A percentile compares a stretch with the other conserved stretches of the same genome.
phyloP scores from a whole-genome alignment of 2,888 invertebrate species.

The Nesidiocoris tenuis region DNA sequence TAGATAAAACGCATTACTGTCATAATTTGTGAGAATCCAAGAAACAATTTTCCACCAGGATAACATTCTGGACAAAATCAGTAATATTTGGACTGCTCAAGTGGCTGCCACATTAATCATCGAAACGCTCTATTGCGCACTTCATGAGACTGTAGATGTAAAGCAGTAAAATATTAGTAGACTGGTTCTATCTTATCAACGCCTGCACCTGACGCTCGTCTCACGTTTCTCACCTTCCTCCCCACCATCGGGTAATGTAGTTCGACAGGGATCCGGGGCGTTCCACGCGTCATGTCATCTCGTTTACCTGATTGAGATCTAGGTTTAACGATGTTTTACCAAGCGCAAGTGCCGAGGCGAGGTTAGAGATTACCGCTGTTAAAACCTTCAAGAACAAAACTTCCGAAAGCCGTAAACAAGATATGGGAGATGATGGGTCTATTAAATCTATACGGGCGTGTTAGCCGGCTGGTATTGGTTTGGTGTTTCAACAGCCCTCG shows the following conservation, averaged over 20 bases:
- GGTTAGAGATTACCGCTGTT: not conserved
- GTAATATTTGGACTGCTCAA: too few species aligned
- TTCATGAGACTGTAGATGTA: too few species aligned
- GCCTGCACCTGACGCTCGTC: constrained; percentile 21
- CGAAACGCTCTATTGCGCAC: too few species aligned
- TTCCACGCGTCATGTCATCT: not conserved
- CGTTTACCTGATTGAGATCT: not conserved
- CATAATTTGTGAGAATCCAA: too few species aligned
- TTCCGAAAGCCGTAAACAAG: not conserved
- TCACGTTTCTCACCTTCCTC: constrained; percentile 12
- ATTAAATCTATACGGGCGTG: not conserved
- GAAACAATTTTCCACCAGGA: too few species aligned
- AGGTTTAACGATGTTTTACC: not conserved
- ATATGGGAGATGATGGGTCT: not conserved
- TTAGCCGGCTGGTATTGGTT: not conserved
- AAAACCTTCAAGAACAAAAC: not conserved
- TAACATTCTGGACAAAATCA: too few species aligned
- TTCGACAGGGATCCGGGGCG: not conserved
- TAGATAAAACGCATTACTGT: too few species aligned
- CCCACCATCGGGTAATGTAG: not conserved
- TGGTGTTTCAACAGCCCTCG: not conserved
- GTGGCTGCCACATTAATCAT: too few species aligned
- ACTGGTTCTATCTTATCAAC: constrained; percentile 16
- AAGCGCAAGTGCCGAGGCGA: not conserved
- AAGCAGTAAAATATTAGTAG: too few species aligned